phyloP scores from a whole-genome alignment of 1,140 invertebrate species.

The Atta cephalotes region DNA sequence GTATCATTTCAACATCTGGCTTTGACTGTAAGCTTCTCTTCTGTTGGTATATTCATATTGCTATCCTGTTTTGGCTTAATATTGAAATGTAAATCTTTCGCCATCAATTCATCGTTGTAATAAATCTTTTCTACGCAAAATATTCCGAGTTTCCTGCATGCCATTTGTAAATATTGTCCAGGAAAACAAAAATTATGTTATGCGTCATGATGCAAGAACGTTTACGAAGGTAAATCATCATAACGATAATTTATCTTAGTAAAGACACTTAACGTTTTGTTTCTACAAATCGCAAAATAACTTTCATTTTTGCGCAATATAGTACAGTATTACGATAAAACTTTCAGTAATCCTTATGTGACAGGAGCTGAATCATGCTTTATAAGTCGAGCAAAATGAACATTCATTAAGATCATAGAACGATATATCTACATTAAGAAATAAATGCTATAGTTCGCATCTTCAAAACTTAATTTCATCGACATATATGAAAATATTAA shows the following conservation, averaged over 20 bases:
- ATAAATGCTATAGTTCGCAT: neutral
- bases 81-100: neutral
- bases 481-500: neutral
- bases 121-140: neutral
- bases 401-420: constrained; percentile 1
- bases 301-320: constrained; percentile 60
- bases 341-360: constrained; percentile 57
- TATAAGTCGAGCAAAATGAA: neutral
- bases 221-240: neutral
- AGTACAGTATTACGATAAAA: constrained; percentile 37
- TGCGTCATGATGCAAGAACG: neutral
- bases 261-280: constrained; percentile 36
- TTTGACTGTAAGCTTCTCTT: too few species aligned
- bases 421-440: neutral
- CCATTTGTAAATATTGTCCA: neutral
- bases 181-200: neutral
- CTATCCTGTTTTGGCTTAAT: too few species aligned
- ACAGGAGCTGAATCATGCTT: constrained; percentile 2
- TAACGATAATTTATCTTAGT: constrained; percentile 25
- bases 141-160: neutral
- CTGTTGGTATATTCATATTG: too few species aligned
- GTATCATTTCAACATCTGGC: too few species aligned
- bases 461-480: neutral
- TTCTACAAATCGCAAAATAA: constrained; percentile 45
- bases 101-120: neutral